A percentile compares a stretch with the other conserved stretches of the same genome.
These are phyloP conservation scores for Dendrolimus punctatus DNA, from an alignment of 1,140 invertebrate genomes.

Conservation along the genomic window DNA sequence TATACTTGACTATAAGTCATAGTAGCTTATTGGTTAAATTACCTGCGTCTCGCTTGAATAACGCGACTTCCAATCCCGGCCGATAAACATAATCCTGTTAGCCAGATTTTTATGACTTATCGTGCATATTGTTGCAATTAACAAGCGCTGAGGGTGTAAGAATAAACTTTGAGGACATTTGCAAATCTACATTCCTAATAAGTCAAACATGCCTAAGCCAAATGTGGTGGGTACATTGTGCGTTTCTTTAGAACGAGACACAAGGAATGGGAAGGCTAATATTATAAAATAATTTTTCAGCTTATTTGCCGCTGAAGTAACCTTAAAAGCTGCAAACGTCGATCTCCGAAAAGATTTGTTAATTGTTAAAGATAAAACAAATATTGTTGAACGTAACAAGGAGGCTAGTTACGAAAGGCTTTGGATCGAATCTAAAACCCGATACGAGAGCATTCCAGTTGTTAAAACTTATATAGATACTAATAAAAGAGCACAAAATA, in stretches of 20 bases:
- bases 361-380: slow-evolving; percentile 32
- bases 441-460: slow-evolving; percentile 44
- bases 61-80: too few species aligned
- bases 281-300: slow-evolving; percentile 23
- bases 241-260: not conserved
- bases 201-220: too few species aligned
- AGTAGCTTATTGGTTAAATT: too few species aligned
- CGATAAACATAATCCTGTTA: too few species aligned
- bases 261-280: slow-evolving; percentile 2
- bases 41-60: too few species aligned
- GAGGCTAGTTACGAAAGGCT: slow-evolving; percentile 46
- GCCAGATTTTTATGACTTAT: too few species aligned
- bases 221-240: not conserved
- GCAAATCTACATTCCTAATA: too few species aligned
- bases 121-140: too few species aligned
- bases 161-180: too few species aligned
- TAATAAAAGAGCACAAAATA: slow-evolving; percentile 19
- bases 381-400: slow-evolving; percentile 27
- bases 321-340: slow-evolving; percentile 41
- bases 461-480: slow-evolving; percentile 31
- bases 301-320: slow-evolving; percentile 27
- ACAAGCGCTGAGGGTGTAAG: too few species aligned
- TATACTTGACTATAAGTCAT: too few species aligned
- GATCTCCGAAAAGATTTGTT: slow-evolving; percentile 46
- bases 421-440: slow-evolving; percentile 38